These are phyloP conservation scores for Dryas iulia DNA, from an alignment of 1,140 invertebrate genomes.

Conservation along the genomic window DNA sequence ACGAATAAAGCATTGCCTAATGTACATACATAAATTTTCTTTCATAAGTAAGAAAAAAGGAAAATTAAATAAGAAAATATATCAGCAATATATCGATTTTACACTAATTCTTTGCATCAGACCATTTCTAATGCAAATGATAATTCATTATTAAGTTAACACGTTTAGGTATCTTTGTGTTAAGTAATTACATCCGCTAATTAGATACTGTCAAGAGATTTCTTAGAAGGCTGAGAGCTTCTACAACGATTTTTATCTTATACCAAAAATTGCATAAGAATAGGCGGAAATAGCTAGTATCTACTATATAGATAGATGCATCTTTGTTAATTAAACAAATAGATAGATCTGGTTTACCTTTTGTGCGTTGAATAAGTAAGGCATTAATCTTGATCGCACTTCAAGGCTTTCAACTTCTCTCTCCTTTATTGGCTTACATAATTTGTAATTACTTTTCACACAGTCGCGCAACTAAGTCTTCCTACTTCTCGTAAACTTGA, in stretches of 20 bases:
- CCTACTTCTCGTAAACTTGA: constrained; percentile 48
- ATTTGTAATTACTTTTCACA: constrained; percentile 68
- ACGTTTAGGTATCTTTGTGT: neutral
- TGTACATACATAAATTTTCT: neutral
- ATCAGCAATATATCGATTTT: neutral
- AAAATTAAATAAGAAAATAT: neutral
- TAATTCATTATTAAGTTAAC: neutral
- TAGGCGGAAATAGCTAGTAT: constrained; percentile 25
- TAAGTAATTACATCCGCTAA: constrained; percentile 11
- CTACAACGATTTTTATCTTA: neutral
- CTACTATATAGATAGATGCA: constrained; percentile 19
- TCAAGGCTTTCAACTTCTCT: constrained; percentile 54
- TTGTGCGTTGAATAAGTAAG: constrained; percentile 33
- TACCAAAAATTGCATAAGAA: constrained; percentile 21
- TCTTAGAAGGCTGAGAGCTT: neutral
- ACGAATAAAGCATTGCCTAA: neutral
- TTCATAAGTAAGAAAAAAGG: neutral
- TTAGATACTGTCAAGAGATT: constrained; percentile 3
- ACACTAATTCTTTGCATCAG: neutral
- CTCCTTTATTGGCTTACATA: constrained; percentile 63
- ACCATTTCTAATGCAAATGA: neutral
- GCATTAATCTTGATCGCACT: constrained; percentile 39
- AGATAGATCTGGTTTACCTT: constrained; percentile 43
- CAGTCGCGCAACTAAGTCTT: constrained; percentile 55
- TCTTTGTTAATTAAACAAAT: constrained; percentile 38